Conservation (phyloP, 2,113 vertebrate genomes). For the Miniopterus natalensis region DNA sequence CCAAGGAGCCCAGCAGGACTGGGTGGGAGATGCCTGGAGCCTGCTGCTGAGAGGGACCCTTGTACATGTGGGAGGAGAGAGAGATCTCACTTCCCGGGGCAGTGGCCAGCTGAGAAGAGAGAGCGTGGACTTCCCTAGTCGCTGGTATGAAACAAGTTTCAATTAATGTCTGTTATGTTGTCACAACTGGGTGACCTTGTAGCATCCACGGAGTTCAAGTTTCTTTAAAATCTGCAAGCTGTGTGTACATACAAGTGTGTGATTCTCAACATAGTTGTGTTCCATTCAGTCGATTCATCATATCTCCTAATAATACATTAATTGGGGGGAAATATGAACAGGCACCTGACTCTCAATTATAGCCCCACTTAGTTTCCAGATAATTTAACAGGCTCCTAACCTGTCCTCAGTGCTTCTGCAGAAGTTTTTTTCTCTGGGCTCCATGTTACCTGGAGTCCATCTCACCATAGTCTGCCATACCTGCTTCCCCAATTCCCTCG, state of each 20-base stretch:
- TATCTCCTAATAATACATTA: background rate
- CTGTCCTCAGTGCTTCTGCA: background rate
- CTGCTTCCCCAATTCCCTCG: background rate
- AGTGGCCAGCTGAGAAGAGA: background rate
- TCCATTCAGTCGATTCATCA: background rate
- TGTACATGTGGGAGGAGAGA: background rate
- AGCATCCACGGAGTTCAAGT: background rate
- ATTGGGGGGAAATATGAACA: background rate
- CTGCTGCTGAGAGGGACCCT: background rate
- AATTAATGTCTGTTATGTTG: background rate
- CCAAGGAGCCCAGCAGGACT: background rate
- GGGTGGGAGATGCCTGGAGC: background rate
- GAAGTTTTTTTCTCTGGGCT: background rate
- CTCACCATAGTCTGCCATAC: background rate
- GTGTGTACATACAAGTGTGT: background rate
- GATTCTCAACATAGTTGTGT: background rate
- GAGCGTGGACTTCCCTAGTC: background rate
- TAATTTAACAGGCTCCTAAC: background rate
- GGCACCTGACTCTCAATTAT: background rate
- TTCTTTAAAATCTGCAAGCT: conserved; percentile 1
- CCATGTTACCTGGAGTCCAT: background rate
- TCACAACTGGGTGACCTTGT: background rate
- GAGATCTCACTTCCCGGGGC: background rate
- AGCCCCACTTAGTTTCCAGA: background rate
- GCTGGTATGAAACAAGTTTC: background rate